A percentile compares a stretch with the other conserved stretches of the same genome.
Conservation (phyloP, 92 coral and sea anemone genomes). For the Metridium senile region DNA sequence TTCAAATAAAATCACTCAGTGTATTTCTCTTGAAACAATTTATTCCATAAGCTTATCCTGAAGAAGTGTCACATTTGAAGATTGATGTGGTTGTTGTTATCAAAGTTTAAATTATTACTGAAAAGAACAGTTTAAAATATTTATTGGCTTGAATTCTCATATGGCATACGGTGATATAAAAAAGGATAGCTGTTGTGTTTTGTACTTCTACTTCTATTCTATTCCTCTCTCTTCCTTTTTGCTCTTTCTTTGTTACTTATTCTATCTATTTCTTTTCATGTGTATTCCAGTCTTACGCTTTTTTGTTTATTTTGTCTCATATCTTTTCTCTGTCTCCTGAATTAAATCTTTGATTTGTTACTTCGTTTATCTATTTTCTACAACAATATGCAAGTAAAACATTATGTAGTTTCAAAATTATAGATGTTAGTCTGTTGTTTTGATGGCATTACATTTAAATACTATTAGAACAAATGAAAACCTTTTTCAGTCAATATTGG, state of each 20-base stretch:
- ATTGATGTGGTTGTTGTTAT: background rate
- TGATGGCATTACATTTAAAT: no score
- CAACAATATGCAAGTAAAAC: no score
- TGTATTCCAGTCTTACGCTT: background rate
- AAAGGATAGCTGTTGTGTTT: no score
- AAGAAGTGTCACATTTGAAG: constrained; percentile 1
- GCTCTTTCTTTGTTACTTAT: no score
- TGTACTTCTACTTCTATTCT: background rate
- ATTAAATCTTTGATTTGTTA: no score
- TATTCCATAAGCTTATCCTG: no score
- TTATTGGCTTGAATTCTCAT: background rate
- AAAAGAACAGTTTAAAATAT: background rate
- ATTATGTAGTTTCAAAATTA: no score
- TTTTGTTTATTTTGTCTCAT: background rate
- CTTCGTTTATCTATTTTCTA: no score
- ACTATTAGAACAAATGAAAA: background rate
- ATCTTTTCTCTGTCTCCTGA: background rate
- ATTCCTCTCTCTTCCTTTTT: background rate
- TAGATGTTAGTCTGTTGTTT: no score
- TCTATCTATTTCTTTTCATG: background rate
- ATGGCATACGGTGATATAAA: background rate
- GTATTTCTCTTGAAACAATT: background rate
- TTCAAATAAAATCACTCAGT: no score
- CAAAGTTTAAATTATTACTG: constrained; percentile 1
- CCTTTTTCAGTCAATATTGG: background rate